Evolutionary conservation across 2,888 invertebrate species (phyloP), one percentile per base, ranked within the genome.

Genomic region (Oscheius sp.): DNA sequence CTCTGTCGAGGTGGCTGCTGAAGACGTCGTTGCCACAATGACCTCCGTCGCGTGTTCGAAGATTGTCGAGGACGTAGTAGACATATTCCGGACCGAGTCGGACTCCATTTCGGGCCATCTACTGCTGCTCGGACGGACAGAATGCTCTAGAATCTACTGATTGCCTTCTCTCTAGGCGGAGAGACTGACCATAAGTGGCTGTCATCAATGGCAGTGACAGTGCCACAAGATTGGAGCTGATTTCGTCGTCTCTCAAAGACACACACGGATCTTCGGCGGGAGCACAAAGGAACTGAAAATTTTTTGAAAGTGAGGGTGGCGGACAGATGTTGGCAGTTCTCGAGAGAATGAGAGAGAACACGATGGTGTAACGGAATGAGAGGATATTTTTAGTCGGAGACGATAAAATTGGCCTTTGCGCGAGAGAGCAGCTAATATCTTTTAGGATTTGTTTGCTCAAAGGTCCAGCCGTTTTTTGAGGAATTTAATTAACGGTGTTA

Each of bases 181-280:
- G 68, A 68, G 53, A 53, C 59, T 60, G 35, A 68, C 63, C 63
- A 63, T 63, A 68, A 68, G 53, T 68, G 68, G 68, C 68, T 53
- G 68, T 55, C 68, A 68, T 68, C 29, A 37, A 42, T 5, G 42
- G 7, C 42, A 42, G 42, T 42, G 42, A 42, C 42, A 42, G 42
- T 42, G 42, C 3, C 55, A 32, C 29, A 13, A 29, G 21, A 32
- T 55, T 55, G 21, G 2, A 1, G 29, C 21, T 21, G 9, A 55
- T 55, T 55, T 32, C 29, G 32, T 32, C 29, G 55, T 9, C 55
- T 29, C 7, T 9, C 21, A 55, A 55, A 55, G 32, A 7, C 42
- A 42, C 42, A 42, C 42, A 42, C 42, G 7, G 35, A 60, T 2
- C 21, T 21, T 21, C 21, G 21, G 21, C 21, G 21, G 21, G 60